A percentile compares a stretch with the other conserved stretches of the same genome.
Evolutionary conservation across 2,113 vertebrate genomes (phyloP).

Genomic region (Nanorana parkeri): DNA sequence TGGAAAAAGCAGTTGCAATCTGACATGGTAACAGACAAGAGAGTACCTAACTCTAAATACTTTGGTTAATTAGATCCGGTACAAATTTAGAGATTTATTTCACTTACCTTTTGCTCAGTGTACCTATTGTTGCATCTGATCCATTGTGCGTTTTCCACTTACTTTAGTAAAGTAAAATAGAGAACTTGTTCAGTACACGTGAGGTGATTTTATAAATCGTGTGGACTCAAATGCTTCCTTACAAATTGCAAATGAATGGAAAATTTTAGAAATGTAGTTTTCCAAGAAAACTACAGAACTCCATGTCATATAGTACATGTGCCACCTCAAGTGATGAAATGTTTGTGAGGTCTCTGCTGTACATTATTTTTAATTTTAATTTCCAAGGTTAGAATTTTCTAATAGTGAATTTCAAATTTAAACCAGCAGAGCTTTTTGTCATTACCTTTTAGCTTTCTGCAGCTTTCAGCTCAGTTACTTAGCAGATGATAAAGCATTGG

Average conservation of each 20-base stretch:
- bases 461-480: slow-evolving; percentile 25
- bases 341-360: neutral
- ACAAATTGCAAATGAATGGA: slow-evolving; percentile 5
- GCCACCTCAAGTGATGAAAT: slow-evolving; percentile 5
- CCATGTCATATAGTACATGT: slow-evolving; percentile 9
- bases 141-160: no score
- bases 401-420: neutral
- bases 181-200: neutral
- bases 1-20: no score
- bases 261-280: slow-evolving; percentile 26
- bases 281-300: neutral
- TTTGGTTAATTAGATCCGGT: no score
- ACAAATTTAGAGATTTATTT: no score
- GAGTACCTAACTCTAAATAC: no score
- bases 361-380: neutral
- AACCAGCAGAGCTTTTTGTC: neutral
- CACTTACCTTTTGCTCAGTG: no score
- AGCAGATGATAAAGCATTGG: slow-evolving; percentile 44
- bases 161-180: no score
- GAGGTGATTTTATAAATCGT: neutral
- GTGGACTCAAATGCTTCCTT: neutral
- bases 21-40: no score
- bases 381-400: neutral
- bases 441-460: slow-evolving; percentile 13
- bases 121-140: no score